A percentile compares a stretch with the other conserved stretches of the same genome.
Evolutionary conservation across 2,797 vertebrate species (phyloP).

Genomic region (Ptychadena robeensis): DNA sequence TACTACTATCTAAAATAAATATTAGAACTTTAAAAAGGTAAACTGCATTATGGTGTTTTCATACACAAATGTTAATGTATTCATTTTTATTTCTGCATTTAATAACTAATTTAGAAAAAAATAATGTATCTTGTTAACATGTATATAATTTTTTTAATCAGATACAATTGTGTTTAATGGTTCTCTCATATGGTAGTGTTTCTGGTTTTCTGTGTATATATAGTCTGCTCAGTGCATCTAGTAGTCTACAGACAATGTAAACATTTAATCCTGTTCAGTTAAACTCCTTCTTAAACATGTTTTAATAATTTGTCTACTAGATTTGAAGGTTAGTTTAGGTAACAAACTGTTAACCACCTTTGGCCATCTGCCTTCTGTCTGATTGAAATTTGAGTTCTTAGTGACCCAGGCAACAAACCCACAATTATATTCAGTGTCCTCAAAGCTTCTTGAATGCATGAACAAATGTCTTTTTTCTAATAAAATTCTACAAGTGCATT

Average conservation of each 20-base stretch:
- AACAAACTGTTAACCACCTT: constrained; percentile 54
- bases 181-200: too few species aligned
- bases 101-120: too few species aligned
- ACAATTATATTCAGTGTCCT: background rate
- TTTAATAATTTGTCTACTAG: constrained; percentile 61
- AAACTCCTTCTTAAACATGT: constrained; percentile 19
- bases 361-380: constrained; percentile 72
- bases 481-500: constrained; percentile 21
- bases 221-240: background rate
- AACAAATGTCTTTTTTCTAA: background rate
- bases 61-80: background rate
- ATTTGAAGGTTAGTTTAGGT: constrained; percentile 70
- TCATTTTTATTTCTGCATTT: background rate
- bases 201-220: background rate
- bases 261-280: constrained; percentile 26
- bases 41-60: too few species aligned
- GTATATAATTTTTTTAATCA: too few species aligned
- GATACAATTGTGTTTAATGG: too few species aligned
- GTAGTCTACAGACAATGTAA: background rate
- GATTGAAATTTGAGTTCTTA: constrained; percentile 46
- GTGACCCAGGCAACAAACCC: background rate
- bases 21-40: too few species aligned
- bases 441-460: background rate
- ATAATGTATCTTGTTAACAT: too few species aligned
- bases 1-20: too few species aligned